Base-by-base conservation (phyloP, 2,113 vertebrate genomes). In the Scomber colias region DNA sequence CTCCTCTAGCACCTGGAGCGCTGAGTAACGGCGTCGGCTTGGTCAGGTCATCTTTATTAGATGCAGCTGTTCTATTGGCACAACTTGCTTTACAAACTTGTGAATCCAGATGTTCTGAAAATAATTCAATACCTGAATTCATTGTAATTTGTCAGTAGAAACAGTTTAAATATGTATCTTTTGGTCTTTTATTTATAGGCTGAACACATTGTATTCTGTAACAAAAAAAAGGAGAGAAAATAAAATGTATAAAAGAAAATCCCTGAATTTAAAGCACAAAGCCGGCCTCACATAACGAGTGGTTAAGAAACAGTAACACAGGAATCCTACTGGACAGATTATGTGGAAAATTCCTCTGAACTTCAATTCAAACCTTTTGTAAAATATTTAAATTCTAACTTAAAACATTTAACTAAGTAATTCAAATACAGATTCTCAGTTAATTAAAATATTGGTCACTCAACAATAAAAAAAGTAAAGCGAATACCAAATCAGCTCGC, bases 251-350 rank as follows among this genome's bases (percentile, higher is more conserved):
- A 40, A 57, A 71, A 66, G 2, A 69, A 69, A 60, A 61, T 88
- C 84, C 83, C 82, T 90, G 82, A 88, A 77, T 64, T 63, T 40
- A 54, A 87, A 59, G 78, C 30, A 21, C 51, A 31, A 64, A 78
- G 51, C 31, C 9, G 11, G 21, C 68, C 30, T 71, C 55, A 30
- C 8, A 8, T 21, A 40, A 30, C 9, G 10, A 24, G 24, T 51
- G 11, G 24, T 16, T n/a, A 62, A 17, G 0, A 66, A 78, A 57
- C 15, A 56, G 44, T 49, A 73, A 84, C 40, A 61, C 17, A 60
- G 27, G 56, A 81, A 75, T 60, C 55, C 57, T 35, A 65, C 9
- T 11, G 10, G 59, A 57, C 24, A 64, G 64, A 49, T 48, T 35
- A 40, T 17, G 15, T 24, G 11, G 17, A 84, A 84, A 75, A 50